Evolutionary conservation across 1,140 invertebrate species (phyloP).

Genomic region (Trinorchestia longiramus): DNA sequence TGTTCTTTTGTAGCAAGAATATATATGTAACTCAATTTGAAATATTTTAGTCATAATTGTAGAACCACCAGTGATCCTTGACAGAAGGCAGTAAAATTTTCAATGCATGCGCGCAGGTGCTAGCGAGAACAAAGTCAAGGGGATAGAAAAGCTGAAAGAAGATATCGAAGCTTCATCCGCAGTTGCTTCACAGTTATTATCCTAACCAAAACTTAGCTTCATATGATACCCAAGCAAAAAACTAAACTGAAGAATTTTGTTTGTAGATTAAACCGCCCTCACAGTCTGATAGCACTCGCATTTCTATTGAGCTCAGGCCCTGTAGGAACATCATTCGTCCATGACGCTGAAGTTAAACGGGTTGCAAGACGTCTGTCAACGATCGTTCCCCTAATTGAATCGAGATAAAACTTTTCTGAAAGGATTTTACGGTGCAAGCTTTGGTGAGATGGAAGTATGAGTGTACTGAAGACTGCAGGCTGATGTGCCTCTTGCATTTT

Average conservation of each 20-base stretch:
- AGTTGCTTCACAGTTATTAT: background rate
- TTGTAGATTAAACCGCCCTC: background rate
- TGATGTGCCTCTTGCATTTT: background rate
- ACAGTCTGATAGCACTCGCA: background rate
- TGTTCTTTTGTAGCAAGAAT: background rate
- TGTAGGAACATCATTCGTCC: background rate
- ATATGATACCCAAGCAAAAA: background rate
- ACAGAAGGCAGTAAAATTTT: background rate
- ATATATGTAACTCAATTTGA: background rate
- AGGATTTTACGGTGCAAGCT: constrained; percentile 29
- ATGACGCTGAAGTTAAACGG: background rate
- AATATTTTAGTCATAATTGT: background rate
- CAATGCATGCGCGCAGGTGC: background rate
- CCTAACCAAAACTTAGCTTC: background rate
- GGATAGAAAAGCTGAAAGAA: background rate
- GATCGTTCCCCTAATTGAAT: constrained; percentile 46
- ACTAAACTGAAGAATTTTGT: background rate
- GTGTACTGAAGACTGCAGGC: background rate
- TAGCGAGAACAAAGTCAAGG: background rate
- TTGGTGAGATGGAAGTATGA: constrained; percentile 31
- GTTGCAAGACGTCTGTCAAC: constrained; percentile 28
- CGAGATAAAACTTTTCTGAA: constrained; percentile 31
- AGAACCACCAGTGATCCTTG: background rate
- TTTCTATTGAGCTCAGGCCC: background rate
- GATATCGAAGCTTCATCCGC: background rate